Evolutionary conservation across 2,113 vertebrate species (phyloP).

Genomic region (Cygnus buccinator): DNA sequence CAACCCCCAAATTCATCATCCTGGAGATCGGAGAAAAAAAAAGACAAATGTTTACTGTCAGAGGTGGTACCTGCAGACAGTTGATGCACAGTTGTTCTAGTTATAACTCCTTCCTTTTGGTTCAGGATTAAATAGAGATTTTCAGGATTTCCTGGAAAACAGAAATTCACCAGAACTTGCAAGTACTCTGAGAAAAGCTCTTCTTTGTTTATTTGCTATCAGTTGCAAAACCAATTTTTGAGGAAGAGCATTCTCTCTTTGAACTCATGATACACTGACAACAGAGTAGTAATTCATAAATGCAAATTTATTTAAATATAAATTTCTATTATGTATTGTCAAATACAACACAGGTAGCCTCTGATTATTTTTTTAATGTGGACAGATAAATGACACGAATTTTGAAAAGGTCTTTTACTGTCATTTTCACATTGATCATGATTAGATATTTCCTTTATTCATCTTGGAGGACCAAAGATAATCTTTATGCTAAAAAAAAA

Average conservation of each 20-base stretch:
- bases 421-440: not conserved
- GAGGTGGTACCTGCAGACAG: not conserved
- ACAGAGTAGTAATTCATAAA: not conserved
- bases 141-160: constrained; percentile 1
- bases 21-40: not conserved
- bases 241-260: not conserved
- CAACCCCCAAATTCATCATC: not conserved
- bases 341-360: not conserved
- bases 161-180: not conserved
- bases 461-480: not conserved
- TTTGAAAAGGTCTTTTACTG: not conserved
- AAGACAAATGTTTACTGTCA: not conserved
- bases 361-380: not conserved
- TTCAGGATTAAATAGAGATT: not conserved
- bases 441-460: not conserved
- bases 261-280: not conserved
- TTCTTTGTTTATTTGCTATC: not conserved
- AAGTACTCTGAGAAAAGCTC: not conserved
- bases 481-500: not conserved
- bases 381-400: not conserved
- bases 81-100: not conserved
- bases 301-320: not conserved
- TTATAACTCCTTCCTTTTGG: not conserved
- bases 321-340: not conserved
- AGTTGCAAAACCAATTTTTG: not conserved